Percentiles rank a stretch among this genome's conserved stretches.
These are phyloP conservation scores for Sander vitreus DNA, from an alignment of 2,113 vertebrate genomes.

Conservation along the genomic window DNA sequence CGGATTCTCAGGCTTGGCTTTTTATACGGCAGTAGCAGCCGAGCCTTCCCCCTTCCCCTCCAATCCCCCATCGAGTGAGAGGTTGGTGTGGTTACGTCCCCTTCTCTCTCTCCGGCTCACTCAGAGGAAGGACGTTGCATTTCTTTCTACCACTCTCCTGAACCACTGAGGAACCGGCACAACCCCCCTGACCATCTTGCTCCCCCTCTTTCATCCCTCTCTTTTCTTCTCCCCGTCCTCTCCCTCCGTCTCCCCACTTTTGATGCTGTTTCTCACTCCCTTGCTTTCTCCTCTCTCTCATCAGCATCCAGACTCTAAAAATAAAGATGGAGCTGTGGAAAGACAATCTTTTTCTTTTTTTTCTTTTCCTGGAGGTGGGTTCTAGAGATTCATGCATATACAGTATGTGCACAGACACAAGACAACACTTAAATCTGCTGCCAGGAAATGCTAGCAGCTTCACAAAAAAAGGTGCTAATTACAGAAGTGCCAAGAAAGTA, in stretches of 20 bases:
- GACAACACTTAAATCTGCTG: constrained; percentile 51
- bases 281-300: constrained; percentile 61
- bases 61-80: constrained; percentile 70
- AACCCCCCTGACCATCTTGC: constrained; percentile 41
- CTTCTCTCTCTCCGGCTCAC: constrained; percentile 55
- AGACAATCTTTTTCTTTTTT: constrained; percentile 45
- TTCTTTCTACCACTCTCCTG: constrained; percentile 49
- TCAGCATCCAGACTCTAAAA: constrained; percentile 80
- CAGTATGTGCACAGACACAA: constrained; percentile 53
- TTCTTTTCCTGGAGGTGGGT: constrained; percentile 66
- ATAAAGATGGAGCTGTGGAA: constrained; percentile 72
- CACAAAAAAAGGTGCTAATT: constrained; percentile 68
- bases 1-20: constrained; percentile 83
- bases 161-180: constrained; percentile 40
- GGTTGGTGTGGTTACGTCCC: constrained; percentile 74
- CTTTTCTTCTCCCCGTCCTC: constrained; percentile 7
- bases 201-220: constrained; percentile 37
- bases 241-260: constrained; percentile 44
- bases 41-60: constrained; percentile 46
- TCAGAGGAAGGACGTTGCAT: constrained; percentile 69
- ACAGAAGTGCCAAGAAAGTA: constrained; percentile 42
- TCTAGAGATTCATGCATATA: constrained; percentile 56
- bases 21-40: constrained; percentile 81
- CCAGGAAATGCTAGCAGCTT: constrained; percentile 45
- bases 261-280: constrained; percentile 59